Percentiles rank a stretch among this genome's conserved stretches.
phyloP scores from a whole-genome alignment of 2,888 invertebrate species.

The Protophormia terraenovae region DNA sequence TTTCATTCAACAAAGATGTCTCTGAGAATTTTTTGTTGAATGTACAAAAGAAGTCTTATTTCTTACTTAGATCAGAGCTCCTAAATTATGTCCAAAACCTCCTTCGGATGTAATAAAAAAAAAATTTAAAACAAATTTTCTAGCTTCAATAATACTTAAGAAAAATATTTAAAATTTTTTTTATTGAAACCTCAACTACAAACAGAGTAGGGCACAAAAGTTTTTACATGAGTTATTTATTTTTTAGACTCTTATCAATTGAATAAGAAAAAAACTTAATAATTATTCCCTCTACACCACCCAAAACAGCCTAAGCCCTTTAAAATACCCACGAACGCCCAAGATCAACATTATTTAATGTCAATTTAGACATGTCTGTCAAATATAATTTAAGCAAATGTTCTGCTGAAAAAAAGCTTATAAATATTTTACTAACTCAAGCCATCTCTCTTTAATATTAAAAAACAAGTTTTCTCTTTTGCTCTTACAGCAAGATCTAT shows the following conservation, averaged over 20 bases:
- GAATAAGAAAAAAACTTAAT: background rate
- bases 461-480: background rate
- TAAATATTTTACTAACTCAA: background rate
- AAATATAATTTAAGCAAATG: constrained; percentile 54
- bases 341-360: constrained; percentile 58
- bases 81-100: too few species aligned
- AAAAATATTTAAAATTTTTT: background rate
- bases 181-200: constrained; percentile 7
- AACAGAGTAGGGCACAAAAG: background rate
- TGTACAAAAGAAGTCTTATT: too few species aligned
- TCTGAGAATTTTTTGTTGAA: too few species aligned
- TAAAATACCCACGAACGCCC: constrained; percentile 21
- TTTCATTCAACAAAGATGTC: too few species aligned
- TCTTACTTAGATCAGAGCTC: too few species aligned
- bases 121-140: too few species aligned
- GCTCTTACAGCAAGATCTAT: constrained; percentile 2
- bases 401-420: constrained; percentile 1
- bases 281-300: constrained; percentile 1
- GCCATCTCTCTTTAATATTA: background rate
- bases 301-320: constrained; percentile 13
- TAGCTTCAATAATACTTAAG: background rate
- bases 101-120: too few species aligned
- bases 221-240: background rate
- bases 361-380: constrained; percentile 57
- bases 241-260: constrained; percentile 5